These are phyloP conservation scores for Scolopax bukidnonensis DNA, from an alignment of 2,797 vertebrate species.

Conservation along the genomic window DNA sequence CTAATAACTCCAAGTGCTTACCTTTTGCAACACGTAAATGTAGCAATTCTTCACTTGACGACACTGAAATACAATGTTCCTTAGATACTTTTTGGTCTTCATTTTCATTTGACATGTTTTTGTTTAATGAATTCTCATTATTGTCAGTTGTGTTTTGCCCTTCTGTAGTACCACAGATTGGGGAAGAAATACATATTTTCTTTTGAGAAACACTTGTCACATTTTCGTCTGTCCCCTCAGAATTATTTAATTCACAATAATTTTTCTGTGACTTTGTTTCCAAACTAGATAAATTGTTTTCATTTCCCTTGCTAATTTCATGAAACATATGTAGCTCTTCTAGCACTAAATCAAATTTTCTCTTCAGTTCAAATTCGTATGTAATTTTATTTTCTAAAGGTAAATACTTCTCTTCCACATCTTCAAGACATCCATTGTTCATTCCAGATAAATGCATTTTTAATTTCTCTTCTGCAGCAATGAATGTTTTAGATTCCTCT, in stretches of 20 bases:
- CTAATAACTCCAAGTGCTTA: constrained; percentile 36
- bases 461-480: constrained; percentile 51
- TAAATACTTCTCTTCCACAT: constrained; percentile 58
- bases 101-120: constrained; percentile 21
- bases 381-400: constrained; percentile 59
- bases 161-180: not conserved
- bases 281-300: constrained; percentile 49
- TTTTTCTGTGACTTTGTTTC: constrained; percentile 50
- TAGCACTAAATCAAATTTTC: constrained; percentile 84
- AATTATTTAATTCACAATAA: not conserved
- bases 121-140: constrained; percentile 53
- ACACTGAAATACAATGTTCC: constrained; percentile 7
- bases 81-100: constrained; percentile 76
- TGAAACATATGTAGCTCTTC: constrained; percentile 86
- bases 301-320: constrained; percentile 78
- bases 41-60: constrained; percentile 55
- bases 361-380: constrained; percentile 81
- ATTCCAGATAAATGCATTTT: constrained; percentile 35
- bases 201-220: constrained; percentile 13
- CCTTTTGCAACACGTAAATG: constrained; percentile 58
- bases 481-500: constrained; percentile 54
- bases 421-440: constrained; percentile 68
- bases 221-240: constrained; percentile 31
- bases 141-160: constrained; percentile 17
- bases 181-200: constrained; percentile 14